Evolutionary conservation across 2,888 invertebrate species (phyloP).

Genomic region (Labia minor): DNA sequence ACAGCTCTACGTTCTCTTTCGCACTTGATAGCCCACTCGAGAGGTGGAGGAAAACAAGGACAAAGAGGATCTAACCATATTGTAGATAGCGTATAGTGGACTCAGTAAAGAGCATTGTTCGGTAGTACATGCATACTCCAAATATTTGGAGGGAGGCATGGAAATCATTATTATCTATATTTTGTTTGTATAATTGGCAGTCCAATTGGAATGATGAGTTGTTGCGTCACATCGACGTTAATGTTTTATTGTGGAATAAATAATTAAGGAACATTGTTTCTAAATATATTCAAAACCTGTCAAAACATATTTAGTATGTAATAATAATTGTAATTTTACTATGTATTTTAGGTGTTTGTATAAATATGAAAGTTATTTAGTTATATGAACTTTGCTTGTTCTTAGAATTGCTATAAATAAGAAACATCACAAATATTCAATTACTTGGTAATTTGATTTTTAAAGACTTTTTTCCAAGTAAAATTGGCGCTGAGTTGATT

Average conservation of each 20-base stretch:
- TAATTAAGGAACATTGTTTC: too few relatives aligned
- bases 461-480: neutral
- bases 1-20: neutral
- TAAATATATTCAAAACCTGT: too few relatives aligned
- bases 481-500: neutral
- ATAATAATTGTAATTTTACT: too few relatives aligned
- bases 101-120: neutral
- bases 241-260: too few relatives aligned
- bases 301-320: too few relatives aligned
- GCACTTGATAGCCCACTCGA: neutral
- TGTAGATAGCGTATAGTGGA: neutral
- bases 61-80: neutral
- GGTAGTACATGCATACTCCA: neutral
- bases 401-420: too few relatives aligned
- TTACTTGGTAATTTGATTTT: neutral
- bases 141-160: neutral
- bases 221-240: too few relatives aligned
- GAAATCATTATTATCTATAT: neutral
- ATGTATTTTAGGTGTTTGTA: too few relatives aligned
- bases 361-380: too few relatives aligned
- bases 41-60: neutral
- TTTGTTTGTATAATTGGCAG: too few relatives aligned
- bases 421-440: neutral
- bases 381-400: too few relatives aligned
- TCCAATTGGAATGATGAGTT: too few relatives aligned